Evolutionary conservation across 2,113 vertebrate genomes (phyloP), one percentile per base, ranked within the genome.

Genomic region (Sebastes fasciatus): DNA sequence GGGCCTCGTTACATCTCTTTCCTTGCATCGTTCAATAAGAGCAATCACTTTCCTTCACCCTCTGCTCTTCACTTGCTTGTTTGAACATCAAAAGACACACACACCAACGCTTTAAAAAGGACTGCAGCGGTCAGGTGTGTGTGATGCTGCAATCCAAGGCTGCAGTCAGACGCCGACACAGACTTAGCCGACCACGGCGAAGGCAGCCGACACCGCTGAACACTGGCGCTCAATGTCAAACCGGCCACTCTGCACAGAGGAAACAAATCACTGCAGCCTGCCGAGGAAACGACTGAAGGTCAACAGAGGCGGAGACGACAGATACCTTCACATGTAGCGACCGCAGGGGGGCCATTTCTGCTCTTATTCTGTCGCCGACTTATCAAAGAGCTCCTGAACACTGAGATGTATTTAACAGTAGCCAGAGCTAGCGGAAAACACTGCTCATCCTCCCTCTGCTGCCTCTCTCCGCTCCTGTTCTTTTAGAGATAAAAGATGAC

Each of bases 271-370:
- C 64, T 65, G 75, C 85, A 78, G 63, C 61, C 57, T 62, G 65
- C 43, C 64, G 23, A 55, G 62, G 63, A 76, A 51, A 73, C 65
- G 65, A 63, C 52, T 7, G 26, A 46, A 42, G 54, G 45, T 76
- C 43, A 21, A 72, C 17, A 85, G 43, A 61, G 40, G 19, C 66
- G 71, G 66, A 76, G 72, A 66, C 40, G 61, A 66, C 52, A 73
- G 70, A 79, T 86, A 89, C 90, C 88, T 92, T 88, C 72, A 82
- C 67, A 79, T 40, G 11, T n/a, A 90, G 86, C 63, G 49, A 17
- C 34, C 10, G 62, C 61, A 67, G 21, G 45, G 70, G 62, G 43
- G 12, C 0, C 34, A 6, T 8, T 19, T 79, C 23, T 62, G 76
- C 43, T 70, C 52, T 45, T 71, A 13, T 80, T 81, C 61, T 48